Base-by-base conservation (phyloP, 2,113 vertebrate genomes). In the Solea senegalensis region DNA sequence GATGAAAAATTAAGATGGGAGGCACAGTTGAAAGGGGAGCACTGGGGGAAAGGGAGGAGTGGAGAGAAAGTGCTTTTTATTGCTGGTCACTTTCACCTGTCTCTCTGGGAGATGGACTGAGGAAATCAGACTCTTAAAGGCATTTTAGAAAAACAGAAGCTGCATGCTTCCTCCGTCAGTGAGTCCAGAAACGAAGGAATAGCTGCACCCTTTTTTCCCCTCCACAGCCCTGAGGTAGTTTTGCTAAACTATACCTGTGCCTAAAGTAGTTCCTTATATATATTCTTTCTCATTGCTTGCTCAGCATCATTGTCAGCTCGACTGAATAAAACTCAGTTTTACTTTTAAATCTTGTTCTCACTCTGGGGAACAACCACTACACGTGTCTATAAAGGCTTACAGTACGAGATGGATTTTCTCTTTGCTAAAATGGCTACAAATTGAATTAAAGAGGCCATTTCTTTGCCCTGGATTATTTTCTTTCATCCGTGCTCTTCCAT, bases 1-100 rank as follows among this genome's bases (percentile, higher is more conserved):
- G 54, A 82, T 89, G 64, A 89, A 89, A 88, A 82, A 86, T 86
- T 69, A 77, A 85, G 57, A 65, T 77, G 52, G 61, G 53, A 67
- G 66, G 41, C 51, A 64, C 7, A 78, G 40, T 46, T 60, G 57
- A 59, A 51, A 59, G 45, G 28, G 54, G 41, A 57, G 63, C 15
- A 72, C 10, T 69, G 65, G 72, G 11, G 58, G 52, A 27, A 7
- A 9, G 15, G 58, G 56, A 43, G 48, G 16, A 12, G 26, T 13
- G 60, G 3, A 8, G 68, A 65, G 53, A 64, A 72, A 83, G 83
- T 72, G 86, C 72, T 87, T 86, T 34, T 83, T 82, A 80, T 76
- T 76, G 81, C 67, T 28, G 50, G 65, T 78, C 74, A 65, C 74
- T 88, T 88, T 85, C 76, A 82, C 73, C 81, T 82, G 83, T 85